phyloP scores from a whole-genome alignment of 2,113 vertebrate genomes.

The Hystrix brachyura region DNA sequence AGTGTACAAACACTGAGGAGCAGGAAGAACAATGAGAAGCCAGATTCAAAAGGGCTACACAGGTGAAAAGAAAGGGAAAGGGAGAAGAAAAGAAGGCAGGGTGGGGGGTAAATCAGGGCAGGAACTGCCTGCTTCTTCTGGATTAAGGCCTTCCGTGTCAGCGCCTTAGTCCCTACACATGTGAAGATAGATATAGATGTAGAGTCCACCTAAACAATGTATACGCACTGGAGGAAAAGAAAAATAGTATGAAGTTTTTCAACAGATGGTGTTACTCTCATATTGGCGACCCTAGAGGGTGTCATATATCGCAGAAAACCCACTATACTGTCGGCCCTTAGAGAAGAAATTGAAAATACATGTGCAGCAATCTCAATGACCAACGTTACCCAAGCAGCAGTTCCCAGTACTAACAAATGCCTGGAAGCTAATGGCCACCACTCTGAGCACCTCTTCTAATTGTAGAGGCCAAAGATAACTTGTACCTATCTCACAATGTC shows the following conservation, averaged over 20 bases:
- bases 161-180: too few species aligned
- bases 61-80: background rate
- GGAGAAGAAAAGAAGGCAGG: background rate
- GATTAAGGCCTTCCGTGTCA: background rate
- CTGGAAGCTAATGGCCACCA: background rate
- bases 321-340: background rate
- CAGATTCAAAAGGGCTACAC: background rate
- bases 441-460: background rate
- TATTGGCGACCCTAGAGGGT: background rate
- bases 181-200: background rate
- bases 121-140: background rate
- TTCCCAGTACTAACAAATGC: background rate
- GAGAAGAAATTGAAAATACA: background rate
- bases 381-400: background rate
- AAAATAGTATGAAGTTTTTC: background rate
- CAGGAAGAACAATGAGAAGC: background rate
- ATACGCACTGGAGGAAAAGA: background rate
- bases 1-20: background rate
- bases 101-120: background rate
- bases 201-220: background rate
- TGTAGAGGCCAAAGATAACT: background rate
- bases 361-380: background rate
- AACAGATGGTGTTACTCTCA: background rate
- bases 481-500: background rate
- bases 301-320: background rate